Evolutionary conservation across 2,113 vertebrate species (phyloP).

Genomic region (Pterophyllum scalare): DNA sequence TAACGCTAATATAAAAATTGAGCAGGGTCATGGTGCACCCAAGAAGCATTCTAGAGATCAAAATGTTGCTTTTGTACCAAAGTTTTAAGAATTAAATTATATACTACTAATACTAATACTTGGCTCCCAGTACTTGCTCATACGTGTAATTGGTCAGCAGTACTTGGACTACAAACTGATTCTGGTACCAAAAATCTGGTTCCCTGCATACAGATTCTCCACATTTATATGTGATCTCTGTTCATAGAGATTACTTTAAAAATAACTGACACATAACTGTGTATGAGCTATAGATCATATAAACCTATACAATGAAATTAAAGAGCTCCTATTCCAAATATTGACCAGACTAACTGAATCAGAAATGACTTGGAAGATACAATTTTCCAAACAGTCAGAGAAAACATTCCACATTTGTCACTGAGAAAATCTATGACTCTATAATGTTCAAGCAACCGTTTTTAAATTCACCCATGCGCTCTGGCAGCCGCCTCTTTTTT

Average conservation of each 20-base stretch:
- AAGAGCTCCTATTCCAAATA: neutral
- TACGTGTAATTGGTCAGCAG: neutral
- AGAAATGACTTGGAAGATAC: neutral
- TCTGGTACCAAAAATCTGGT: neutral
- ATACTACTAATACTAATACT: neutral
- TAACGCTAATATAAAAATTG: too few relatives aligned
- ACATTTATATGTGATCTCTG: too few relatives aligned
- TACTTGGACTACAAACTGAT: neutral
- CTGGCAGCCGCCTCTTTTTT: neutral
- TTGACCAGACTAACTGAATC: neutral
- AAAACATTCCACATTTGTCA: neutral
- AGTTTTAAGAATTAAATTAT: too few relatives aligned
- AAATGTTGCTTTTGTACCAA: too few relatives aligned
- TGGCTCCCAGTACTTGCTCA: neutral
- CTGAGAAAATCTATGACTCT: neutral
- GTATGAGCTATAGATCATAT: too few relatives aligned
- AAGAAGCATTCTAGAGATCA: neutral
- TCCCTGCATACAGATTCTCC: neutral
- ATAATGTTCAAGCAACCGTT: neutral
- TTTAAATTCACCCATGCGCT: conserved; percentile 21
- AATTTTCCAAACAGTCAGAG: neutral
- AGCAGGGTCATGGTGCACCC: too few relatives aligned
- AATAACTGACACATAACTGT: too few relatives aligned
- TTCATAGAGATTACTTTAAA: too few relatives aligned
- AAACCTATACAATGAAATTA: neutral